Conservation (phyloP, 1,140 invertebrate species). For the Zaprionus capensis region DNA sequence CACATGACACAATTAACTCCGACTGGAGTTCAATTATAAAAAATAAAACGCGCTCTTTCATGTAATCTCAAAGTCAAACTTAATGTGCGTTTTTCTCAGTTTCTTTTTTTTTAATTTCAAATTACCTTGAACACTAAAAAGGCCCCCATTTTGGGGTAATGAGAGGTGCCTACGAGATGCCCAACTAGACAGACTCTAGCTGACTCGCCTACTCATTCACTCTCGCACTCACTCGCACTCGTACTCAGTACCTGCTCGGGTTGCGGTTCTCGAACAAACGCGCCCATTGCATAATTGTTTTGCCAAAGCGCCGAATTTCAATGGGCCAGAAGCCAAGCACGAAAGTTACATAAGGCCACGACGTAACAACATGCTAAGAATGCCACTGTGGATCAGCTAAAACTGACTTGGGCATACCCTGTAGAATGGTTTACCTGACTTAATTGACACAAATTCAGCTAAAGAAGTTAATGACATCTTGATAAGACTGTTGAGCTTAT, state of each 20-base stretch:
- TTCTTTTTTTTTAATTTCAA: constrained; percentile 46
- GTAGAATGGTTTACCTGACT: not conserved
- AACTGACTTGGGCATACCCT: constrained; percentile 7
- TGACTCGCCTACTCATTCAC: constrained; percentile 7
- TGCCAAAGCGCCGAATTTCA: constrained; percentile 46
- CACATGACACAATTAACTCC: constrained; percentile 69
- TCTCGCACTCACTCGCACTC: not conserved
- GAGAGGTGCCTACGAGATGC: not conserved
- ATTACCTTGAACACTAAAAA: constrained; percentile 67
- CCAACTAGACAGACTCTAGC: constrained; percentile 3
- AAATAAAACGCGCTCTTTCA: constrained; percentile 30
- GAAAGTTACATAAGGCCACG: constrained; percentile 52
- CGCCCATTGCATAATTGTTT: constrained; percentile 66
- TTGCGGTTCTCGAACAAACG: not conserved
- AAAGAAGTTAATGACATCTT: no score
- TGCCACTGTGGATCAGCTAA: not conserved
- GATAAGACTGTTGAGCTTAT: not conserved
- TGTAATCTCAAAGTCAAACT: constrained; percentile 74
- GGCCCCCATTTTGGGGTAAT: constrained; percentile 16
- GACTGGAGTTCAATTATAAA: constrained; percentile 55
- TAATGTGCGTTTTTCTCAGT: constrained; percentile 48
- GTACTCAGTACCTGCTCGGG: not conserved
- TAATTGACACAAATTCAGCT: no score
- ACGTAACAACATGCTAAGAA: constrained; percentile 31
- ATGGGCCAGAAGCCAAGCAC: constrained; percentile 26